phyloP scores from a whole-genome alignment of 2,113 vertebrate genomes.

The Grammomys dolichurus region DNA sequence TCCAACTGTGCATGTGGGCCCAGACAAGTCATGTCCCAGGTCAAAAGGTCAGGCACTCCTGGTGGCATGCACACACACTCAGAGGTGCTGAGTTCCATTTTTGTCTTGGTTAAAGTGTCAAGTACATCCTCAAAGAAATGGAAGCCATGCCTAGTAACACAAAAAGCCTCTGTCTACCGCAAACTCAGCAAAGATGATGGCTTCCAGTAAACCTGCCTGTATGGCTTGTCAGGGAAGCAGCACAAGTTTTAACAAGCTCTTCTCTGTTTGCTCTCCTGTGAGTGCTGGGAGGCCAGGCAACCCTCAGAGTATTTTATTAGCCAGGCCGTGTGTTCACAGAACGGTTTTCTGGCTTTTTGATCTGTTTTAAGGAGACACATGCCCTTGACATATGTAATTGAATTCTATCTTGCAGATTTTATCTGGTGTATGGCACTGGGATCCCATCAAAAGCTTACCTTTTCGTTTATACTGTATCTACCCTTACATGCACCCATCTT shows the following conservation, averaged over 20 bases:
- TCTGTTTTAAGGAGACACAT: not conserved
- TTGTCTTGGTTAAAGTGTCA: not conserved
- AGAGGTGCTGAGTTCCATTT: not conserved
- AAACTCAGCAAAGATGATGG: constrained; percentile 58
- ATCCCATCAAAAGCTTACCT: not conserved
- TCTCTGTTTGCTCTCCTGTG: not conserved
- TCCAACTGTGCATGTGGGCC: not conserved
- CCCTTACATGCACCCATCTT: not conserved
- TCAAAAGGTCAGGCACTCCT: not conserved
- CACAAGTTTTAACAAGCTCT: not conserved
- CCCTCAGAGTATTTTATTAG: not conserved
- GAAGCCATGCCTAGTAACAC: constrained; percentile 71
- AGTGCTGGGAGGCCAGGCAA: not conserved
- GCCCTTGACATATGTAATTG: not conserved
- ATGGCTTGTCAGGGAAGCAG: not conserved
- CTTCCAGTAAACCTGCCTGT: not conserved
- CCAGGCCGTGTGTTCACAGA: not conserved
- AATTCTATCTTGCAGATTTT: constrained; percentile 15
- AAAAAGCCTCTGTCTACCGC: constrained; percentile 64
- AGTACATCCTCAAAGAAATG: constrained; percentile 25
- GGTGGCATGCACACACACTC: not conserved
- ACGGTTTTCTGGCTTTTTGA: not conserved
- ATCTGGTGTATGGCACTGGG: not conserved
- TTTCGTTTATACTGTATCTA: not conserved
- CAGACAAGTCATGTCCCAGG: not conserved